Base-by-base conservation (phyloP, 1,140 invertebrate genomes). In the Heliconius melpomene region DNA sequence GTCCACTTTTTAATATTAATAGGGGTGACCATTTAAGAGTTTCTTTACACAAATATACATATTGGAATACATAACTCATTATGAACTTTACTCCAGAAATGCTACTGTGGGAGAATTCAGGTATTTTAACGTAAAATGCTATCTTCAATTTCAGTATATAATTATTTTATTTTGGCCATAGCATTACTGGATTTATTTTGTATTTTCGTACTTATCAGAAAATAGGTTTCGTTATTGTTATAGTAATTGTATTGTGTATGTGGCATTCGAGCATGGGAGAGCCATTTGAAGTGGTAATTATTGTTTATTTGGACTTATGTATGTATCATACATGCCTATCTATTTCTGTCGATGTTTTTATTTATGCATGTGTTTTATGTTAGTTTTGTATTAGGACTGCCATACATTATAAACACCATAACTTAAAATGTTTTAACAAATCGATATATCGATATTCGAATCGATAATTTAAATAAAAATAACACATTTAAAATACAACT, bases 1-100 rank as follows among this genome's bases (percentile, higher is more conserved):
- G 18, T 52, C 18, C 50, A 16, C 5, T 57, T 23, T n/a, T 11
- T 23, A 9, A 23, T 23, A 57, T 57, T 11, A 2, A 57, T 11
- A n/a, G 20, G 7, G 11, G n/a, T 57, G 9, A 1, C n/a, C 23
- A 7, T n/a, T 23, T 57, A 57, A 23, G 7, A 23, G 9, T 57
- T 60, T 26, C 26, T 60, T 26, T 60, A 16, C 13, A 46, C 40
- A 16, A 54, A 54, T 8, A 54, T 54, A 36, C 32, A 46, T 57
- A 23, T 66, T 29, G 11, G 60, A 16, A 66, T 66, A 16, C 40
- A 46, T 5, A 75, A 83, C 70, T 84, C n/a, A 85, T 60, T 74
- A 46, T 60, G 77, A 73, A 78, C 83, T 86, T 85, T 78, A 82
- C 84, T 86, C 79, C 75, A 86, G 85, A 83, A 86, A 86, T 78